Percentiles rank a stretch among this genome's conserved stretches.
These are phyloP conservation scores for Eupithecia centaureata DNA, from an alignment of 2,888 invertebrate species.

Conservation along the genomic window DNA sequence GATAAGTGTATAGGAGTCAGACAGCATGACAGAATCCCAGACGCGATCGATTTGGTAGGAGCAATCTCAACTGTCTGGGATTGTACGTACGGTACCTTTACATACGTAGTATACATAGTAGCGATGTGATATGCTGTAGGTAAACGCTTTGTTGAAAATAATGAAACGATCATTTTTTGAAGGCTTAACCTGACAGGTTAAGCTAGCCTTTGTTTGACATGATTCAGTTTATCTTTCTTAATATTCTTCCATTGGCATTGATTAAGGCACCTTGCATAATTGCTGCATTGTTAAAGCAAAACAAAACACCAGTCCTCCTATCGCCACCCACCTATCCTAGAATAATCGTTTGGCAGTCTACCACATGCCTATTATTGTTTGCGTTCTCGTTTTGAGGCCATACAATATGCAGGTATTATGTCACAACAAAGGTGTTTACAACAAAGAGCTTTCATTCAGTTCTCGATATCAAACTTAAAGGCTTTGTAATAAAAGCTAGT, in stretches of 20 bases:
- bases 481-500: conserved; percentile 24
- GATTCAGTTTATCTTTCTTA: conserved; percentile 1
- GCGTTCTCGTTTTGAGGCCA: conserved; percentile 41
- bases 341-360: conserved; percentile 52
- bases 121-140: neutral
- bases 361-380: conserved; percentile 51
- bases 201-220: neutral
- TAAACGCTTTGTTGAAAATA: neutral
- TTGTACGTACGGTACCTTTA: neutral
- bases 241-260: conserved; percentile 29
- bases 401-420: conserved; percentile 42
- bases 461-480: conserved; percentile 24
- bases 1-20: conserved; percentile 17
- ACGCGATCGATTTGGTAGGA: conserved; percentile 49
- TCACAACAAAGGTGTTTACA: conserved; percentile 40
- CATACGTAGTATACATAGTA: too few relatives aligned
- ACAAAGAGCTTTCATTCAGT: conserved; percentile 28
- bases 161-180: neutral
- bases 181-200: conserved; percentile 6
- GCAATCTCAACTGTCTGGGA: conserved; percentile 27
- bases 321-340: conserved; percentile 48
- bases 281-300: conserved; percentile 39
- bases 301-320: conserved; percentile 42
- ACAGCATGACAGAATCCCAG: conserved; percentile 44
- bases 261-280: conserved; percentile 19